These are phyloP conservation scores for Oophaga pumilio DNA, from an alignment of 2,113 vertebrate genomes.

Conservation along the genomic window DNA sequence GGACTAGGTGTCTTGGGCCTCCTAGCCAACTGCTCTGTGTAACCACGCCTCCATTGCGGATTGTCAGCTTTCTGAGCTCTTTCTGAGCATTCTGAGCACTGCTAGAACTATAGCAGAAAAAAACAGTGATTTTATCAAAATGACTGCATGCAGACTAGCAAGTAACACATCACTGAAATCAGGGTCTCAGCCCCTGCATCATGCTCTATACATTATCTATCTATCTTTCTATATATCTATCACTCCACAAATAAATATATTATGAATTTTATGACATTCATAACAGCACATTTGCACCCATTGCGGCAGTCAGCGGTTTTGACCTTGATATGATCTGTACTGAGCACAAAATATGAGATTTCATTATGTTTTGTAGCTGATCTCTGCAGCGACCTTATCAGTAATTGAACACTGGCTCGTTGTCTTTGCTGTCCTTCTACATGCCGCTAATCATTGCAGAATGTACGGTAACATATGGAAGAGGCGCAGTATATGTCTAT, in stretches of 20 bases:
- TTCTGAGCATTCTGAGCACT: too few relatives aligned
- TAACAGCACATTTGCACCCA: not conserved
- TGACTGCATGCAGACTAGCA: too few relatives aligned
- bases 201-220: too few relatives aligned
- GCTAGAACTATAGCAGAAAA: too few relatives aligned
- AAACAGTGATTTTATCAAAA: too few relatives aligned
- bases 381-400: constrained; percentile 14
- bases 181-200: too few relatives aligned
- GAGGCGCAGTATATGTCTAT: not conserved
- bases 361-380: constrained; percentile 36
- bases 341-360: not conserved
- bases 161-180: too few relatives aligned
- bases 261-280: not conserved
- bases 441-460: not conserved
- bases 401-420: not conserved
- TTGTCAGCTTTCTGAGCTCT: too few relatives aligned
- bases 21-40: too few relatives aligned
- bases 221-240: not conserved
- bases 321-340: constrained; percentile 22
- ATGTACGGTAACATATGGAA: not conserved
- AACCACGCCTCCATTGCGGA: too few relatives aligned
- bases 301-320: not conserved
- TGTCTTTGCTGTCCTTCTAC: not conserved
- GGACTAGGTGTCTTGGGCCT: too few relatives aligned
- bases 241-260: not conserved